Evolutionary conservation across 2,888 invertebrate species (phyloP).

Genomic region (Agrochola circellaris): DNA sequence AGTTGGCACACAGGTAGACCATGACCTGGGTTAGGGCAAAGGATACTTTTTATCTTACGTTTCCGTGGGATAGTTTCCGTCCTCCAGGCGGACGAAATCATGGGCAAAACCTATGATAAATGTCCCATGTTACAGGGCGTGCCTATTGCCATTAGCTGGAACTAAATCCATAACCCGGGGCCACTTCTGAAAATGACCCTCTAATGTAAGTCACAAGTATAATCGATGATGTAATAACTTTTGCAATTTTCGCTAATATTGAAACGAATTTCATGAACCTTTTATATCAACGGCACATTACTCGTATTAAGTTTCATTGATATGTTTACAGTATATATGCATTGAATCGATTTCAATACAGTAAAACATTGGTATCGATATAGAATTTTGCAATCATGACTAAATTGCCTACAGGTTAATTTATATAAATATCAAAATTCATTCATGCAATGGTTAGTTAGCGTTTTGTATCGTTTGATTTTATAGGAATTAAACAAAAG

Average conservation of each 20-base stretch:
- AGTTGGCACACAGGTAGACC: neutral
- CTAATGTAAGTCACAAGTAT: neutral
- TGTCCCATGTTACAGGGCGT: conserved; percentile 9
- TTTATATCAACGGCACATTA: neutral
- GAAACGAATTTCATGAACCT: neutral
- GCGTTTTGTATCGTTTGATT: conserved; percentile 19
- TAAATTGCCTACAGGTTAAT: conserved; percentile 17
- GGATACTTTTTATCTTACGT: neutral
- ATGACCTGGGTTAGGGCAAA: neutral
- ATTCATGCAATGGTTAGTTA: conserved; percentile 3
- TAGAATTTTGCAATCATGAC: conserved; percentile 23
- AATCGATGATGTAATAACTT: neutral
- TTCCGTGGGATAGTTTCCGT: no score
- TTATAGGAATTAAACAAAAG: neutral
- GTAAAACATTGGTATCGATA: neutral
- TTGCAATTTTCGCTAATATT: neutral
- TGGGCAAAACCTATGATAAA: neutral
- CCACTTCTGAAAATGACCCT: neutral
- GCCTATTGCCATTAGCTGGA: conserved; percentile 7
- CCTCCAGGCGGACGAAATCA: neutral
- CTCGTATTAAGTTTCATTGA: conserved; percentile 6
- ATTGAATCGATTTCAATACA: conserved; percentile 5
- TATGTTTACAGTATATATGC: neutral
- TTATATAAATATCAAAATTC: conserved; percentile 14
- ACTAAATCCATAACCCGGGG: conserved; percentile 1